Evolutionary conservation across 2,113 vertebrate species (phyloP).

Genomic region (Myiozetetes cayanensis): DNA sequence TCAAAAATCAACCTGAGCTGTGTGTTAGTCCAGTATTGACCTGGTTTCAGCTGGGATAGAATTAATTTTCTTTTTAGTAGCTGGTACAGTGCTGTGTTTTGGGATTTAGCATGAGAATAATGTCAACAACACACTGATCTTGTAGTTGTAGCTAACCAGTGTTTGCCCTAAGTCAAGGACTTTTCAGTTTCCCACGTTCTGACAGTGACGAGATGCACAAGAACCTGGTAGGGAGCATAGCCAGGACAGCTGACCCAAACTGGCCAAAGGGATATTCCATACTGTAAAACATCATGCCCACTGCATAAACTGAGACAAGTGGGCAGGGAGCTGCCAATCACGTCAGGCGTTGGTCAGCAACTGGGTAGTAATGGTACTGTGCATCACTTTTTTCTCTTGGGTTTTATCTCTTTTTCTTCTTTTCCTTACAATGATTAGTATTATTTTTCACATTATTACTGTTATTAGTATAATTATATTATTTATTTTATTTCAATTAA

Average conservation of each 20-base stretch:
- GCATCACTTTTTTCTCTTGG: neutral
- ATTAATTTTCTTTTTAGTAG: neutral
- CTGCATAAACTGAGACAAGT: neutral
- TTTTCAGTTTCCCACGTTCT: neutral
- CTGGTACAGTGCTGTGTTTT: neutral
- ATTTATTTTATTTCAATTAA: neutral
- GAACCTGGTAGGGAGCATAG: neutral
- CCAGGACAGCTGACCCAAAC: neutral
- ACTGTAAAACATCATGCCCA: neutral
- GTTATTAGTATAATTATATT: neutral
- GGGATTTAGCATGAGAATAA: neutral
- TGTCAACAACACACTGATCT: neutral
- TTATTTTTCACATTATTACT: fast-evolving
- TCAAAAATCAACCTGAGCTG: neutral
- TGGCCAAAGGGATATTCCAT: neutral
- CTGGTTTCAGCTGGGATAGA: neutral
- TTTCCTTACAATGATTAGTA: neutral
- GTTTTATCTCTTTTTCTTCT: neutral
- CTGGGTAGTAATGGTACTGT: neutral
- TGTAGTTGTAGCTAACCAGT: neutral
- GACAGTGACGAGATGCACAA: neutral
- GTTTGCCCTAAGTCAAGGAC: fast-evolving
- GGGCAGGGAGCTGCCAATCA: neutral
- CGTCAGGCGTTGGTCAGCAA: neutral
- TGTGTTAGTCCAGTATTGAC: neutral